A percentile compares a stretch with the other conserved stretches of the same genome.
phyloP scores from a whole-genome alignment of 2,797 vertebrate species.

The Chaunax sp. region DNA sequence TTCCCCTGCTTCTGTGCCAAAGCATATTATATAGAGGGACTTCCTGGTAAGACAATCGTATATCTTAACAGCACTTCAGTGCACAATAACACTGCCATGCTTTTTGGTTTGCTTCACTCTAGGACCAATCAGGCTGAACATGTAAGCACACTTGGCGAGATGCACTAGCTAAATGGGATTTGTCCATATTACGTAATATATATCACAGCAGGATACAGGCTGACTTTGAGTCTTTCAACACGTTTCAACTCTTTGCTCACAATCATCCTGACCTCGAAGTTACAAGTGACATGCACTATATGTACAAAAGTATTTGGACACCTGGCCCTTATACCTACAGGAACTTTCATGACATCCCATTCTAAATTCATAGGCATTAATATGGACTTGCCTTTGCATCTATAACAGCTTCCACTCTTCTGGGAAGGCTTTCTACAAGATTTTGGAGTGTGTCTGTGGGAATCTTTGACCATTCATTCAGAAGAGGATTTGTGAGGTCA shows the following conservation, averaged over 20 bases:
- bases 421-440: too few relatives aligned
- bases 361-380: too few relatives aligned
- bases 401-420: too few relatives aligned
- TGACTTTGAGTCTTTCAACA: slow-evolving; percentile 16
- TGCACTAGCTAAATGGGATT: slow-evolving; percentile 43
- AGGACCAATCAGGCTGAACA: slow-evolving; percentile 51
- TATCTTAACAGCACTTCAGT: slow-evolving; percentile 8
- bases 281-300: not conserved
- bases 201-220: slow-evolving; percentile 35
- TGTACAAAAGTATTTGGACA: too few relatives aligned
- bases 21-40: slow-evolving; percentile 21
- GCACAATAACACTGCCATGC: slow-evolving; percentile 17
- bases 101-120: slow-evolving; percentile 41
- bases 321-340: too few relatives aligned
- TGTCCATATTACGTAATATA: slow-evolving; percentile 31
- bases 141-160: slow-evolving; percentile 35
- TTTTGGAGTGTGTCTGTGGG: too few relatives aligned
- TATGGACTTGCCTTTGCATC: too few relatives aligned
- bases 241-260: slow-evolving; percentile 31
- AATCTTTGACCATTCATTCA: too few relatives aligned
- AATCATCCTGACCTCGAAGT: slow-evolving; percentile 29
- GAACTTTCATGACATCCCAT: too few relatives aligned
- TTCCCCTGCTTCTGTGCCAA: slow-evolving; percentile 2
- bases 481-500: too few relatives aligned
- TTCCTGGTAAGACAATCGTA: slow-evolving; percentile 16